A percentile compares a stretch with the other conserved stretches of the same genome.
Conservation (phyloP, 2,888 invertebrate genomes). For the Piscicola geometra region DNA sequence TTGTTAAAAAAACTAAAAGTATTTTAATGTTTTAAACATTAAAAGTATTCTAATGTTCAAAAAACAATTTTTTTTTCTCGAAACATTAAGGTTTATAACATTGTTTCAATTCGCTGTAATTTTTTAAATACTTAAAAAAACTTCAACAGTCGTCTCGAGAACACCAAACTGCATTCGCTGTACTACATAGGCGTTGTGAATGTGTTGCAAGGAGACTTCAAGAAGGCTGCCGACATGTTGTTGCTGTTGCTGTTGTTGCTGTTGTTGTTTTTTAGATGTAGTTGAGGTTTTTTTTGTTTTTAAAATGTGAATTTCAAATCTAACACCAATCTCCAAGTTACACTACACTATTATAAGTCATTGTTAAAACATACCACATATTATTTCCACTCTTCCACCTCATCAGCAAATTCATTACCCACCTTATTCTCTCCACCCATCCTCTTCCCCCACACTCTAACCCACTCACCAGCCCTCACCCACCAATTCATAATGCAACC, state of each 20-base stretch:
- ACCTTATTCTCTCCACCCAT: no score
- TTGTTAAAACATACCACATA: background rate
- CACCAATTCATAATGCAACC: background rate
- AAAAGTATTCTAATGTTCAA: background rate
- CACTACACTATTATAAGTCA: no score
- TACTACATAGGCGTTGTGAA: conserved; percentile 56
- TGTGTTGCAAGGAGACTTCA: conserved; percentile 54
- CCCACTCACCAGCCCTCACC: background rate
- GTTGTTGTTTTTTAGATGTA: no score
- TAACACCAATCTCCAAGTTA: no score
- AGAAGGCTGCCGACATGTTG: conserved; percentile 54
- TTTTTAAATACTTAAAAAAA: no score
- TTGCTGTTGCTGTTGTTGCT: background rate
- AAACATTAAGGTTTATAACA: no score
- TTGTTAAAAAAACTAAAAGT: background rate
- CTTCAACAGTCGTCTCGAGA: conserved; percentile 50
- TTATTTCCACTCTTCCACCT: background rate
- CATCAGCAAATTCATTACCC: background rate
- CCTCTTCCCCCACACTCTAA: background rate
- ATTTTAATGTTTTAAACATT: background rate
- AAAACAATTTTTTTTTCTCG: background rate
- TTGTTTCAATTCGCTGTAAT: no score
- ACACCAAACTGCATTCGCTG: conserved; percentile 54
- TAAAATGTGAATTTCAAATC: no score
- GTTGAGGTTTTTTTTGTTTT: no score